phyloP scores from a whole-genome alignment of 2,797 vertebrate species.

The Bovichtus diacanthus region DNA sequence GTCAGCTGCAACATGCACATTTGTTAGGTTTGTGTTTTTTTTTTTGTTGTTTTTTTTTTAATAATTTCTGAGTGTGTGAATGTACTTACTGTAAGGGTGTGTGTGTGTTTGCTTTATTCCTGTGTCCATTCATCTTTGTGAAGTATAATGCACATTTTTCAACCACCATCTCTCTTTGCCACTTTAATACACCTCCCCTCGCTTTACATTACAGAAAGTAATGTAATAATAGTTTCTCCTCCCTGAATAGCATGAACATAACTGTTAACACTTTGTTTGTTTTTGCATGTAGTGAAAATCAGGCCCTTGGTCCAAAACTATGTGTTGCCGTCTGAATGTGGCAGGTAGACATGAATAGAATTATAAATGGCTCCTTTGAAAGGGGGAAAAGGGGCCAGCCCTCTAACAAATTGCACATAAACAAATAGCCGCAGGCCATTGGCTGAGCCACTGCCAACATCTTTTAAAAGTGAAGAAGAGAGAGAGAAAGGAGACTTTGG shows the following conservation, averaged over 20 bases:
- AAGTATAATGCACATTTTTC: background rate
- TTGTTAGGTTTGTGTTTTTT: slow-evolving; percentile 37
- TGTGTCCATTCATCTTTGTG: background rate
- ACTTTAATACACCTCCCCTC: slow-evolving; percentile 9
- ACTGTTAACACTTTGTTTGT: slow-evolving; percentile 47
- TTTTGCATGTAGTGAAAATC: slow-evolving; percentile 38
- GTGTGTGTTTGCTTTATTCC: background rate
- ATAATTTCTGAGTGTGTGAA: background rate
- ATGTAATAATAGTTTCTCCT: slow-evolving; percentile 19
- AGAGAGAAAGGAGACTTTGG: slow-evolving; percentile 29
- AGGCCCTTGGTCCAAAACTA: slow-evolving; percentile 37
- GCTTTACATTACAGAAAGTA: slow-evolving; percentile 26
- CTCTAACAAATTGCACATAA: slow-evolving; percentile 77
- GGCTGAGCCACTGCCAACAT: slow-evolving; percentile 64
- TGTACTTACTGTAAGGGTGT: background rate
- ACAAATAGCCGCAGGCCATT: slow-evolving; percentile 75
- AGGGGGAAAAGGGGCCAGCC: slow-evolving; percentile 63
- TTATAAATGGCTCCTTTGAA: slow-evolving; percentile 72
- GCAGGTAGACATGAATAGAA: slow-evolving; percentile 78
- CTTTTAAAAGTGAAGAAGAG: slow-evolving; percentile 50
- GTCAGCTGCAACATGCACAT: slow-evolving; percentile 54
- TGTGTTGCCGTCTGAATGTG: slow-evolving; percentile 53
- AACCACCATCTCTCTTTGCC: background rate
- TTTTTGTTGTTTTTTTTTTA: slow-evolving; percentile 20
- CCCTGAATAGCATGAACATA: slow-evolving; percentile 45